These are phyloP conservation scores for Lethocerus indicus DNA, from an alignment of 1,140 invertebrate genomes.

Conservation along the genomic window DNA sequence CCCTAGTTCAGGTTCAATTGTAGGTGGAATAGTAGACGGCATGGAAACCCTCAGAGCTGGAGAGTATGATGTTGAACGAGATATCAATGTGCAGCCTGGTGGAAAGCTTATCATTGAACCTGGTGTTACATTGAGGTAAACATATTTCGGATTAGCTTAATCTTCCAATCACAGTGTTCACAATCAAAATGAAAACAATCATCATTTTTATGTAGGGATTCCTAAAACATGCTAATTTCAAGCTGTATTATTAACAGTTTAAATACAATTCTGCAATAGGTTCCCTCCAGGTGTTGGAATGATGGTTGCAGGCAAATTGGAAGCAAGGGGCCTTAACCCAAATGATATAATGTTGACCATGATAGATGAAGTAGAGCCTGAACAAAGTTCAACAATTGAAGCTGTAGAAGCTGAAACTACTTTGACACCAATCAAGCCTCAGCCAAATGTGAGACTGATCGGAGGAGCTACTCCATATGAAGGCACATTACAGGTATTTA, in stretches of 20 bases:
- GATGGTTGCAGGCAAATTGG: slow-evolving; percentile 84
- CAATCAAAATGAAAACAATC: not conserved
- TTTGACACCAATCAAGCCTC: slow-evolving; percentile 24
- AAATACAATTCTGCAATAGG: no score
- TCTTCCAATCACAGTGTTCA: not conserved
- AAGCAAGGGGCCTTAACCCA: slow-evolving; percentile 57
- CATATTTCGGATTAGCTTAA: not conserved
- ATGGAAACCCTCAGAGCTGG: slow-evolving; percentile 56
- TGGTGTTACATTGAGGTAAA: slow-evolving; percentile 61
- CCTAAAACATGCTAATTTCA: not conserved
- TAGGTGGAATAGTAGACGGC: slow-evolving; percentile 82
- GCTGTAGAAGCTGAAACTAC: slow-evolving; percentile 21
- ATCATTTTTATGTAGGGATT: not conserved
- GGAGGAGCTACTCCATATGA: slow-evolving; percentile 56
- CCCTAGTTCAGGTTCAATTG: slow-evolving; percentile 34
- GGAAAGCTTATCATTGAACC: slow-evolving; percentile 72
- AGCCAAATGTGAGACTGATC: slow-evolving; percentile 51
- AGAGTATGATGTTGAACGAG: slow-evolving; percentile 71
- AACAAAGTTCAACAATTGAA: slow-evolving; percentile 34
- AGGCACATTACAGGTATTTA: slow-evolving; percentile 55
- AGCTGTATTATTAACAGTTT: not conserved
- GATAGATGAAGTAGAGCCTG: slow-evolving; percentile 45
- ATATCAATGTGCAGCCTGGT: slow-evolving; percentile 79
- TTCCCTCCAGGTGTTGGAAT: slow-evolving; percentile 87
- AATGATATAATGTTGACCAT: slow-evolving; percentile 61